Percentiles rank a stretch among this genome's conserved stretches.
Evolutionary conservation across 2,888 invertebrate genomes (phyloP).

Genomic region (Brenthis daphne): DNA sequence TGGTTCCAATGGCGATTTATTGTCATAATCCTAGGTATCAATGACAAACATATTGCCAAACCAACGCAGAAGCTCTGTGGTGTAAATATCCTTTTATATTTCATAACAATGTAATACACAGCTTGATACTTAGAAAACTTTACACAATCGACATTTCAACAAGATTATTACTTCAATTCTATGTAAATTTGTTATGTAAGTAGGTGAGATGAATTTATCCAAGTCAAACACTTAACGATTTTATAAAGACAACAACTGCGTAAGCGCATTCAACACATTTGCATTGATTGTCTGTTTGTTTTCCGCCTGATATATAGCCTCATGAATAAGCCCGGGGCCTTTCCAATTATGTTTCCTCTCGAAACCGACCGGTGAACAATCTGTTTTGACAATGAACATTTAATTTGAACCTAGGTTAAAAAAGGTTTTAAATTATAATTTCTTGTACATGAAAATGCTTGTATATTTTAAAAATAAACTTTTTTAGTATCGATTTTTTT

Average conservation of each 20-base stretch:
- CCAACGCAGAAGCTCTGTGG: too few relatives aligned
- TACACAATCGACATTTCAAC: too few relatives aligned
- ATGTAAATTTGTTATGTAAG: neutral
- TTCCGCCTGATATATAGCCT: slow-evolving; percentile 62
- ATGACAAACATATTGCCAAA: too few relatives aligned
- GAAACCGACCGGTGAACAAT: slow-evolving; percentile 24
- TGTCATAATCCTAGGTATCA: too few relatives aligned
- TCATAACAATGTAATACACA: too few relatives aligned
- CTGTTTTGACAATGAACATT: slow-evolving; percentile 18
- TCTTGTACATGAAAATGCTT: neutral
- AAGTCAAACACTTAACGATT: slow-evolving; percentile 13
- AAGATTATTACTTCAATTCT: slow-evolving; percentile 3
- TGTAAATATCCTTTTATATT: too few relatives aligned
- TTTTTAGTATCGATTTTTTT: too few relatives aligned
- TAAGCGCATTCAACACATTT: slow-evolving; percentile 47
- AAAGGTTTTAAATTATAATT: neutral
- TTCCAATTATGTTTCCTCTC: slow-evolving; percentile 60
- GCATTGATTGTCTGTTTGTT: slow-evolving; percentile 65
- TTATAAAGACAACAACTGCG: slow-evolving; percentile 33
- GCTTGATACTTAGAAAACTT: too few relatives aligned
- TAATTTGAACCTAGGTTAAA: slow-evolving; percentile 8
- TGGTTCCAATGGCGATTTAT: too few relatives aligned
- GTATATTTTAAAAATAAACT: too few relatives aligned
- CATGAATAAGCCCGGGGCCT: slow-evolving; percentile 68
- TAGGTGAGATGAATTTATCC: slow-evolving; percentile 17